Percentiles rank a stretch among this genome's conserved stretches.
Conservation (phyloP, 2,797 vertebrate genomes). For the Sebastiscus tertius region DNA sequence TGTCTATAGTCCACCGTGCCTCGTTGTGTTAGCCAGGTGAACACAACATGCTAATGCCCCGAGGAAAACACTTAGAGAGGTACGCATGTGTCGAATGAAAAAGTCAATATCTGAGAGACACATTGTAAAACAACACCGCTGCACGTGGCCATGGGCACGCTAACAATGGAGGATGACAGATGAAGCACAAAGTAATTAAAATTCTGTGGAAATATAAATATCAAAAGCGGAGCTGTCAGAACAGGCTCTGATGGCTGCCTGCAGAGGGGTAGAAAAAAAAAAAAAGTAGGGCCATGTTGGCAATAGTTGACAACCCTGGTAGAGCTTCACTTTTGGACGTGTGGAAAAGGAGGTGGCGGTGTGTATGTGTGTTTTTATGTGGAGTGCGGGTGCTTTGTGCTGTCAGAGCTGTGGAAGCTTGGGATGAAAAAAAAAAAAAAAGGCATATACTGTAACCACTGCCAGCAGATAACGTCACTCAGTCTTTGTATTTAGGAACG, state of each 20-base stretch:
- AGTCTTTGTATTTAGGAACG: constrained; percentile 62
- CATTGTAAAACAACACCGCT: constrained; percentile 56
- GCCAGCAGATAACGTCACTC: constrained; percentile 77
- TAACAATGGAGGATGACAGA: constrained; percentile 71
- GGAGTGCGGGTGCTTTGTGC: constrained; percentile 51
- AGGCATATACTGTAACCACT: constrained; percentile 47
- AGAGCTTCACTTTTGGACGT: constrained; percentile 59
- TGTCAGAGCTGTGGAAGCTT: constrained; percentile 68
- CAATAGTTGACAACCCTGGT: constrained; percentile 74
- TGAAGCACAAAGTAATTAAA: constrained; percentile 76
- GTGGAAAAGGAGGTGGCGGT: constrained; percentile 40
- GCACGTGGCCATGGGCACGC: constrained; percentile 31
- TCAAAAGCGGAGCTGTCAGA: constrained; percentile 79
- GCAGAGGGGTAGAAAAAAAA: constrained; percentile 40
- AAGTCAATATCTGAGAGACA: constrained; percentile 42
- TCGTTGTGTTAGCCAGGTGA: constrained; percentile 36
- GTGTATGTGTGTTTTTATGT: constrained; percentile 41
- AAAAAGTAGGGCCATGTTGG: constrained; percentile 63
- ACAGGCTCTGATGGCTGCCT: constrained; percentile 54
- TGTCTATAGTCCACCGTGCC: not conserved
- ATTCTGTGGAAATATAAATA: constrained; percentile 77
- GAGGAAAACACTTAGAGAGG: constrained; percentile 27
- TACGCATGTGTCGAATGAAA: constrained; percentile 33
- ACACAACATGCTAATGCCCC: constrained; percentile 36
- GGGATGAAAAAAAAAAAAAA: constrained; percentile 40